Evolutionary conservation across 2,888 invertebrate species (phyloP), one percentile per base, ranked within the genome.

Genomic region (Stenchaetothrips biformis): DNA sequence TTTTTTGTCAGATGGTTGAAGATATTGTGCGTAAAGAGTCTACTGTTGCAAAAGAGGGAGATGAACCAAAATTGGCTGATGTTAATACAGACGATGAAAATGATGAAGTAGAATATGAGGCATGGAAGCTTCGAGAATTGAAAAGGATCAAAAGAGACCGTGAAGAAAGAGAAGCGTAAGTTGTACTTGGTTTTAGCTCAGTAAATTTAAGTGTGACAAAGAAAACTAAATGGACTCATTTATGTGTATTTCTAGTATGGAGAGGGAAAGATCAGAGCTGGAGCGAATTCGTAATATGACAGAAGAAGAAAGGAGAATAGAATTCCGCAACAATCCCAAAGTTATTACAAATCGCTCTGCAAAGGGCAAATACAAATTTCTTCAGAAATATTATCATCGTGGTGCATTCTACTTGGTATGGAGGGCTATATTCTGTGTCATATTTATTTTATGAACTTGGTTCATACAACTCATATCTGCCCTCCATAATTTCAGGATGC

Each of bases 301-400:
- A 0, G 99, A 99, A 85, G 99, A 99, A 86, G 98, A 99, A 86
- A 90, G 99, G 9, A 90, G 97, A 21, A 91, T 94, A 81, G 98
- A 98, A 85, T 88, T 94, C 81, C 91, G 97, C 80, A 88, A 94
- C 81, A 98, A 99, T 89, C 99, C 99, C 0, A 98, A 97, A 87
- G 86, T 91, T 18, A 90, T 99, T 82, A 96, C 97, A 7, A 99
- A 99, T 88, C 97, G 98, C 87, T 93, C 96, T 0, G 91, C 92
- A 80, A 98, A 98, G 88, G 98, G 99, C 82, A 99, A 99, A 89
- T 99, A 99, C 90, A 99, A 99, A 88, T 99, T 99, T 88, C 89
- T 99, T 84, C 99, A 99, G 89, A 99, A 99, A 86, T 99, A 99
- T 87, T 99, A 97, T 87, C 99, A 99, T 90, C 93, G 99, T 85